Percentiles rank a stretch among this genome's conserved stretches.
phyloP scores from a whole-genome alignment of 1,140 invertebrate genomes.

The Hermatobates lingyangjiaoensis region DNA sequence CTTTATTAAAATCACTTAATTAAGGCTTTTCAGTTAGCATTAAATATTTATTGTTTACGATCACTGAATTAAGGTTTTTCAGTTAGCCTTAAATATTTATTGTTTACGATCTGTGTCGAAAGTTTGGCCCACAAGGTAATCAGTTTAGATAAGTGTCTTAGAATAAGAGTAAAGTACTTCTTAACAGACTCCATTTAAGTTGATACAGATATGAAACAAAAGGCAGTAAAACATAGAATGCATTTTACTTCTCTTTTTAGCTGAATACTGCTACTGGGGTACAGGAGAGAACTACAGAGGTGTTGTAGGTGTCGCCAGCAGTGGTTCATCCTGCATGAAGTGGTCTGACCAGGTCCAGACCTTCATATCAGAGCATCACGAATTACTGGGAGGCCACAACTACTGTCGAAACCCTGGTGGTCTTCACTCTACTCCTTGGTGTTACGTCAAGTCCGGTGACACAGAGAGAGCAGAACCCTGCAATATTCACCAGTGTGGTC shows the following conservation, averaged over 20 bases:
- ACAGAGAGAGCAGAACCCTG: conserved; percentile 51
- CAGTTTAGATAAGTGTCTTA: too few species aligned
- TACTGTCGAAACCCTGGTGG: conserved; percentile 84
- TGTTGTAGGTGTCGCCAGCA: conserved; percentile 43
- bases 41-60: too few species aligned
- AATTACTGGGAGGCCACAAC: conserved; percentile 69
- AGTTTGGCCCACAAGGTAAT: too few species aligned
- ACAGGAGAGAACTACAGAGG: conserved; percentile 66
- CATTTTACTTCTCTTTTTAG: conserved; percentile 20
- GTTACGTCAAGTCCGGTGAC: conserved; percentile 49
- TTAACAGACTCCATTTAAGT: neutral
- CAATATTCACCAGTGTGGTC: conserved; percentile 65
- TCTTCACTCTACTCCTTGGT: conserved; percentile 69
- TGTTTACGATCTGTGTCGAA: too few species aligned
- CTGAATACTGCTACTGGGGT: conserved; percentile 70
- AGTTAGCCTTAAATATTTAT: too few species aligned
- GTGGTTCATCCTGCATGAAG: conserved; percentile 53
- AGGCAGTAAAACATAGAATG: neutral
- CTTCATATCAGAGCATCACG: conserved; percentile 53
- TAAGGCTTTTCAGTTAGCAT: too few species aligned
- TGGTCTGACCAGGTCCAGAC: conserved; percentile 66
- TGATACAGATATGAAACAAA: too few species aligned
- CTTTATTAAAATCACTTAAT: too few species aligned
- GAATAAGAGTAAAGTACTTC: too few species aligned
- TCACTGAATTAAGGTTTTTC: too few species aligned